Evolutionary conservation across 2,797 vertebrate genomes (phyloP).

Genomic region (Onychomys leucogaster): DNA sequence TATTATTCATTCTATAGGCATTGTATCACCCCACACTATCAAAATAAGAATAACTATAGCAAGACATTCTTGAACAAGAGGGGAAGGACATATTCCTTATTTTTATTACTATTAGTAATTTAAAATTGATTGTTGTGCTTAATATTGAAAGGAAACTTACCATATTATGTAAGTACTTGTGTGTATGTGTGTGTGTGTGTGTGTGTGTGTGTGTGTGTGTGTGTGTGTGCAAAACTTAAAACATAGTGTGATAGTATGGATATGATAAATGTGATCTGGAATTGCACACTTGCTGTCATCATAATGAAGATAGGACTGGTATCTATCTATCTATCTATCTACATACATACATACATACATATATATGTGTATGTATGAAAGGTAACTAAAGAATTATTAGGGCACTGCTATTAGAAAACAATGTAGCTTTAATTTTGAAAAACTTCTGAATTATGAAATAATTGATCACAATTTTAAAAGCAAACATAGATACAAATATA

Average conservation of each 20-base stretch:
- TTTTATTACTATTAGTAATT: background rate
- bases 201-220: background rate
- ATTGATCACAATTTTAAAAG: background rate
- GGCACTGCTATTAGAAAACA: background rate
- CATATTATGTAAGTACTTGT: background rate
- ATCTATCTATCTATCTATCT: background rate
- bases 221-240: background rate
- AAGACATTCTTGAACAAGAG: background rate
- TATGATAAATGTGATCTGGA: background rate
- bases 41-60: background rate
- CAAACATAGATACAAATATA: background rate
- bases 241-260: background rate
- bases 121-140: background rate
- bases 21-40: background rate
- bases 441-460: background rate
- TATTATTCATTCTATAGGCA: background rate
- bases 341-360: too few species aligned
- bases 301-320: background rate
- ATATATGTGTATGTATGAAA: too few species aligned
- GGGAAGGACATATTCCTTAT: background rate
- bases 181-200: background rate
- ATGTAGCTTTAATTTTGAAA: background rate
- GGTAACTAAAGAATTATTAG: background rate
- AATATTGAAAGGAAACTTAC: background rate
- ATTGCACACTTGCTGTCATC: background rate